These are phyloP conservation scores for Phyllotis vaccarum DNA, from an alignment of 2,797 vertebrate species.

Conservation along the genomic window DNA sequence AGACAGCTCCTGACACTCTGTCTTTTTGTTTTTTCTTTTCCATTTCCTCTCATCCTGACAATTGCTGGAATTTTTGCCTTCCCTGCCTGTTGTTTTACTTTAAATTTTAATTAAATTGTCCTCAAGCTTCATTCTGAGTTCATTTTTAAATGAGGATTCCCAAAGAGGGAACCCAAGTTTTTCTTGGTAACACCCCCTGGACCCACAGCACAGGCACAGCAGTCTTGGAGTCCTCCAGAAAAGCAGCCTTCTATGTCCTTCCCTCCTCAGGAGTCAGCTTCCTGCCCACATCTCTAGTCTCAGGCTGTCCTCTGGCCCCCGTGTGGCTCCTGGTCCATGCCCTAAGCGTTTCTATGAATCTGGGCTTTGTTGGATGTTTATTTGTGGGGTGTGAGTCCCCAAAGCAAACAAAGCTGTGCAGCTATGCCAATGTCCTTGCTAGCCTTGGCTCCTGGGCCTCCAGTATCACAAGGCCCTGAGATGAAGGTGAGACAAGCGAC, in stretches of 20 bases:
- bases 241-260: not conserved
- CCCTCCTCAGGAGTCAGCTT: not conserved
- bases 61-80: not conserved
- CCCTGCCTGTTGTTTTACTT: not conserved
- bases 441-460: not conserved
- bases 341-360: conserved; percentile 65
- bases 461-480: not conserved
- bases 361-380: conserved; percentile 60
- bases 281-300: not conserved
- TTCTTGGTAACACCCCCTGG: not conserved
- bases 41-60: not conserved
- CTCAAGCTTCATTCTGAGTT: not conserved
- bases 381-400: conserved; percentile 51
- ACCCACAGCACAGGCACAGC: not conserved
- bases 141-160: not conserved
- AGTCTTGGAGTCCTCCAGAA: not conserved
- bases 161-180: not conserved
- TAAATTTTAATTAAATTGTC: not conserved
- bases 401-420: not conserved
- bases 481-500: not conserved
- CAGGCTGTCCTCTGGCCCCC: not conserved
- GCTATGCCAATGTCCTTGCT: not conserved
- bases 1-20: too few species aligned
- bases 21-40: not conserved
- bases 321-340: conserved; percentile 40